A percentile compares a stretch with the other conserved stretches of the same genome.
phyloP scores from a whole-genome alignment of 2,888 invertebrate species.

The Ochropleura leucogaster region DNA sequence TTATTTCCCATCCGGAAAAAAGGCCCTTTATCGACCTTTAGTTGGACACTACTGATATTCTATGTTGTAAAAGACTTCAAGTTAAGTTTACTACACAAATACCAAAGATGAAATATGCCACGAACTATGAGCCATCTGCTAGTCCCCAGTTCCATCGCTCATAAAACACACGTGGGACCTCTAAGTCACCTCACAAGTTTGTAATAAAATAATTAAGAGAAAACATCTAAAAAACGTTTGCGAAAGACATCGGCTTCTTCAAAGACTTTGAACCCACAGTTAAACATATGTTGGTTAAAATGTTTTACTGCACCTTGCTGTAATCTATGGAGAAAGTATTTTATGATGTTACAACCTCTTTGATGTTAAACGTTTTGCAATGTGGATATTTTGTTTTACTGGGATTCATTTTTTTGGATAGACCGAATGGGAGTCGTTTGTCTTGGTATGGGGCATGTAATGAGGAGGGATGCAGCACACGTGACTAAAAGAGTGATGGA shows the following conservation, averaged over 20 bases:
- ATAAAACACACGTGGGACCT: slow-evolving; percentile 21
- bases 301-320: slow-evolving; percentile 16
- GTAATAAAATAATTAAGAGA: slow-evolving; percentile 43
- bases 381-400: slow-evolving; percentile 18
- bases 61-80: not conserved
- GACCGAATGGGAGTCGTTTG: too few relatives aligned
- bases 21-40: too few relatives aligned
- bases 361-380: slow-evolving; percentile 55
- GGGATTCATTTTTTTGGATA: slow-evolving; percentile 6
- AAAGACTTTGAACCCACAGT: slow-evolving; percentile 32
- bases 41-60: not conserved
- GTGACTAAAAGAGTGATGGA: too few relatives aligned
- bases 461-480: too few relatives aligned
- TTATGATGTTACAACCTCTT: slow-evolving; percentile 43
- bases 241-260: slow-evolving; percentile 45
- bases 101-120: slow-evolving; percentile 10
- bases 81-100: not conserved
- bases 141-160: not conserved
- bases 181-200: slow-evolving; percentile 1
- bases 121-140: too few relatives aligned
- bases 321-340: slow-evolving; percentile 52
- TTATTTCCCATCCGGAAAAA: too few relatives aligned
- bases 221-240: slow-evolving; percentile 25
- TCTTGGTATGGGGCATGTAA: too few relatives aligned
- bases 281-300: slow-evolving; percentile 40